Conservation (phyloP, 2,888 invertebrate species). For the Spatulosminthurus flaviceps region DNA sequence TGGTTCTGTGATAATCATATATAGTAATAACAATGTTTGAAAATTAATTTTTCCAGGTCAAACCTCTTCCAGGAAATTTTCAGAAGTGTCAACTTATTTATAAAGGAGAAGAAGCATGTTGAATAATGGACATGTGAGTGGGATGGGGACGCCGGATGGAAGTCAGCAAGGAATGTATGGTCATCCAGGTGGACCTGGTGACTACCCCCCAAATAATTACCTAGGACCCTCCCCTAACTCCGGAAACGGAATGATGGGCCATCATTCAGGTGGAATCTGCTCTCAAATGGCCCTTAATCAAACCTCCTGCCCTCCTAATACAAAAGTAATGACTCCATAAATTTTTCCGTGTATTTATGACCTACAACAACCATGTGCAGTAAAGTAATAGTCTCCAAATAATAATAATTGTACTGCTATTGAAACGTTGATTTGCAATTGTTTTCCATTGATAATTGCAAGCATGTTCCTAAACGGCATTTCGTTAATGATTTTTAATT, state of each 20-base stretch:
- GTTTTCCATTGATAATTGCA: no score
- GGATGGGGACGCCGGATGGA: slow-evolving; percentile 58
- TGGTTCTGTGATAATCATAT: no score
- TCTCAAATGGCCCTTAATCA: slow-evolving; percentile 63
- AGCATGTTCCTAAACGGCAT: no score
- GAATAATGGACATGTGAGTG: slow-evolving; percentile 63
- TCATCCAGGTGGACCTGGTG: slow-evolving; percentile 52
- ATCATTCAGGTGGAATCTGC: slow-evolving; percentile 63
- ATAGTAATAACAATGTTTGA: no score
- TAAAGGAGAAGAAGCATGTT: slow-evolving; percentile 52
- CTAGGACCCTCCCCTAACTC: slow-evolving; percentile 52
- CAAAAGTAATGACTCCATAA: no score
- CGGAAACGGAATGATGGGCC: slow-evolving; percentile 54
- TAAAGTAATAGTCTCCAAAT: no score
- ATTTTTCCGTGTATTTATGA: no score
- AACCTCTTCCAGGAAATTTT: not conserved
- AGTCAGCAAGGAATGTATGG: slow-evolving; percentile 56
- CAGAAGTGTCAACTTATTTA: not conserved
- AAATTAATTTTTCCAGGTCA: slow-evolving; percentile 12
- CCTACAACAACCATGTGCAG: no score
- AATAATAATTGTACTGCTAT: no score
- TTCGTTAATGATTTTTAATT: no score
- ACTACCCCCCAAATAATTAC: slow-evolving; percentile 46
- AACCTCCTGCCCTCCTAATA: slow-evolving; percentile 60
- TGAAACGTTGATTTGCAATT: no score